phyloP scores from a whole-genome alignment of 2,888 invertebrate species.

The Rhamnusium bicolor region DNA sequence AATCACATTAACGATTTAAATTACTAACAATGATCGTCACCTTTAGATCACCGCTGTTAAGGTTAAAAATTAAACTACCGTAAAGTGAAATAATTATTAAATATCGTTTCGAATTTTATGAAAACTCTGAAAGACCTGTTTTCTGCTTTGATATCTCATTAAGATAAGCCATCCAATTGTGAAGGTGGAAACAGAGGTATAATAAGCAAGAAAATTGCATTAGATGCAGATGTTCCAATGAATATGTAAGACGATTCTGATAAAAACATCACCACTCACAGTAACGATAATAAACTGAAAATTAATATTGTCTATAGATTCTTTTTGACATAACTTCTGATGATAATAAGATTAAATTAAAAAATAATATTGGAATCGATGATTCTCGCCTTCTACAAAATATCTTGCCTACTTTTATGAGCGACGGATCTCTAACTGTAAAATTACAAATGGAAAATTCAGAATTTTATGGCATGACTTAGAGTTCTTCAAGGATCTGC shows the following conservation, averaged over 20 bases:
- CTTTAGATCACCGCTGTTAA: slow-evolving; percentile 29
- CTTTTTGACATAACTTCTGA: too few species aligned
- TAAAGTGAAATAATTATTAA: not conserved
- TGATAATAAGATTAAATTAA: too few species aligned
- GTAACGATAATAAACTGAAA: not conserved
- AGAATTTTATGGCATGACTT: too few species aligned
- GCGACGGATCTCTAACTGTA: too few species aligned
- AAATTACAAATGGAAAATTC: too few species aligned
- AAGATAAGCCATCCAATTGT: not conserved
- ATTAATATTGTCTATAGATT: not conserved
- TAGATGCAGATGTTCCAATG: not conserved
- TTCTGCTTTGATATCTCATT: not conserved
- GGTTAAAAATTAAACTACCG: not conserved
- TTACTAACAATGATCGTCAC: slow-evolving; percentile 41
- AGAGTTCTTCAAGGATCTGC: too few species aligned
- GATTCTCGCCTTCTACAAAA: too few species aligned
- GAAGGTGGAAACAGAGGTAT: not conserved
- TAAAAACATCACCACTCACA: not conserved
- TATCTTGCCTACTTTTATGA: too few species aligned
- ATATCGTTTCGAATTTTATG: not conserved
- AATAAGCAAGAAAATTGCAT: not conserved
- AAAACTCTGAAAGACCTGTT: not conserved
- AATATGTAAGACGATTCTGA: not conserved
- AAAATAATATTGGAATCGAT: too few species aligned
- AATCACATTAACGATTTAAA: slow-evolving; percentile 39